Evolutionary conservation across 2,888 invertebrate genomes (phyloP), one percentile per base, ranked within the genome.

Genomic region (Heliconius aoede): DNA sequence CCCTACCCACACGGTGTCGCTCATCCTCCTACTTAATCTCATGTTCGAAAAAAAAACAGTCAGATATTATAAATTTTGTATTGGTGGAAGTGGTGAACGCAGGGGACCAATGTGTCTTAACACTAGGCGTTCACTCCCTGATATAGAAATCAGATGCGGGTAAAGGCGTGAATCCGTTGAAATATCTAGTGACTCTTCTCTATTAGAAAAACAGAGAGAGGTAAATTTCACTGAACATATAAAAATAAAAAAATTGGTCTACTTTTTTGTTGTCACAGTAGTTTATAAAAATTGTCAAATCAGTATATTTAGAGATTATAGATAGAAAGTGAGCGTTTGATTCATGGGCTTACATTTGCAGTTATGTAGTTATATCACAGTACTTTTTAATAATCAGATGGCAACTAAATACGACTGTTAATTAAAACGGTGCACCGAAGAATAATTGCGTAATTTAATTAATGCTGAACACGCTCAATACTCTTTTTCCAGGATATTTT

Each of bases 361-460:
- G 18, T 18, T 7, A 2, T 46, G 46, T 46, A 18, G 0, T 46
- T 7, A 18, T 46, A 46, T 46, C 18, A 1, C 46, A 18, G 46
- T 18, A 46, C 18, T 46, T 85, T 80, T 81, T 83, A 86, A 84
- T 85, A 88, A 86, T 89, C 86, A 85, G 85, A 78, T 69, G n/a
- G n/a, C n/a, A n/a, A 74, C 46, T 46, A 46, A 7, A 21, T 46
- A 21, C 18, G 85, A 84, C 84, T 80, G 32, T 51, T 73, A 73
- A 73, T 76, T 76, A 73, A 65, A 60, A 46, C 18, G 1, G 3
- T 3, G 18, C 2, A 5, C 18, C 18, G 7, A 26, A 9, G 55
- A 28, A 46, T 55, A 68, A 64, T 73, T 71, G 51, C 28, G 61
- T 26, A 62, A 76, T 68, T 73, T 26, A 55, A 30, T 67, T 58